Conservation (phyloP, 2,888 invertebrate species). For the Selenia dentaria region DNA sequence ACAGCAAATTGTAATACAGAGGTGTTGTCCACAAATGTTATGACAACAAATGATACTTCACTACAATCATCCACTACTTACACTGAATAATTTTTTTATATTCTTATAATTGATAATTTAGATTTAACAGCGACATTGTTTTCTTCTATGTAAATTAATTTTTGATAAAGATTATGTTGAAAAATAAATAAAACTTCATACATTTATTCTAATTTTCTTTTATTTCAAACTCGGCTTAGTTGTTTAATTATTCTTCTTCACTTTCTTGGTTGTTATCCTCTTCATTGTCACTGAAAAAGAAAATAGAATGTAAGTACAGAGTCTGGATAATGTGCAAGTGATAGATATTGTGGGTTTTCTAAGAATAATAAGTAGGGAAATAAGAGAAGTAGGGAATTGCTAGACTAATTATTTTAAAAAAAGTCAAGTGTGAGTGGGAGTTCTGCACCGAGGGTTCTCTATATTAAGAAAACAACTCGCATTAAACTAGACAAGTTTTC, state of each 20-base stretch:
- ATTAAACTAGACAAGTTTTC: no score
- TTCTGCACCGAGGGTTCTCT: no score
- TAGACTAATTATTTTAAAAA: no score
- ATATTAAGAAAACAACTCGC: no score
- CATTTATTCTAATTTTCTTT: constrained; percentile 12
- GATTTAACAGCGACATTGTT: constrained; percentile 18
- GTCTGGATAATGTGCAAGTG: no score
- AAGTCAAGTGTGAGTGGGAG: no score
- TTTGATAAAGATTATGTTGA: constrained; percentile 12
- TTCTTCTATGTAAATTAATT: constrained; percentile 15
- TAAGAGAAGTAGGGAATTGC: no score
- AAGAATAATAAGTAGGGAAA: no score
- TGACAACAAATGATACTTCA: constrained; percentile 1
- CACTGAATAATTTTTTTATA: background rate
- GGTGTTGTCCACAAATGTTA: background rate
- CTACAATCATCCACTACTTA: constrained; percentile 5
- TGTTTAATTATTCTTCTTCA: constrained; percentile 24
- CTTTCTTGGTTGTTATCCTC: constrained; percentile 10
- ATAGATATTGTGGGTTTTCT: no score
- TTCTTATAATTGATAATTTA: background rate
- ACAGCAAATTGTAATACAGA: background rate
- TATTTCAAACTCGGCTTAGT: constrained; percentile 23
- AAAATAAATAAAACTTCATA: constrained; percentile 19
- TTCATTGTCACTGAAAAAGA: constrained; percentile 37
- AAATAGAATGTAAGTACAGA: background rate